Evolutionary conservation across 2,797 vertebrate genomes (phyloP).

Genomic region (Phataginus tricuspis): DNA sequence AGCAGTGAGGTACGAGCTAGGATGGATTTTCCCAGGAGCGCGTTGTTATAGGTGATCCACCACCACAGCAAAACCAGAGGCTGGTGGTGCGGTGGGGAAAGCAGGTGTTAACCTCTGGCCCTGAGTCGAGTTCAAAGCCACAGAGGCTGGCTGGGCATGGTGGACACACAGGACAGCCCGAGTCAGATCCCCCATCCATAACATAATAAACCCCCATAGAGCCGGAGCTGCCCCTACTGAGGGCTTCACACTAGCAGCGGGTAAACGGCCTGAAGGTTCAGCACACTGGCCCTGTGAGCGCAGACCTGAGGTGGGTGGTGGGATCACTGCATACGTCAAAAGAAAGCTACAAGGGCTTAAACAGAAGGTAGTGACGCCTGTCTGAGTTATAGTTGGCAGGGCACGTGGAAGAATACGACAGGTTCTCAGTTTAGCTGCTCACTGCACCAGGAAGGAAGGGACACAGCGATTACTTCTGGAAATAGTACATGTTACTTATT

Average conservation of each 20-base stretch:
- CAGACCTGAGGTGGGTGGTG: not conserved
- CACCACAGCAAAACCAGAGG: not conserved
- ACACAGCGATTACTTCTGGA: not conserved
- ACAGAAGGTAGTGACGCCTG: not conserved
- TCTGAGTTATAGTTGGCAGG: not conserved
- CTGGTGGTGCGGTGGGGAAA: not conserved
- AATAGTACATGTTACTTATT: slow-evolving; percentile 4
- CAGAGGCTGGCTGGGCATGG: not conserved
- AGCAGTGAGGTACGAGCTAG: not conserved
- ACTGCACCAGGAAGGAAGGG: not conserved
- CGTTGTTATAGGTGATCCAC: not conserved
- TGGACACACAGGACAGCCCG: not conserved
- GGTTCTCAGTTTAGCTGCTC: not conserved
- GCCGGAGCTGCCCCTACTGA: rapidly evolving
- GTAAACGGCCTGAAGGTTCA: not conserved
- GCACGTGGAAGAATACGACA: rapidly evolving
- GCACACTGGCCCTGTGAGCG: not conserved
- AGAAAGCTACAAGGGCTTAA: not conserved
- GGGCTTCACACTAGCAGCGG: not conserved
- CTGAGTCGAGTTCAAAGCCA: not conserved
- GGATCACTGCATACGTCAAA: not conserved
- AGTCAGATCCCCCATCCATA: not conserved
- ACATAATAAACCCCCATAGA: not conserved
- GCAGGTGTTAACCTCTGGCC: not conserved
- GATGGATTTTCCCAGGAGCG: not conserved